phyloP scores from a whole-genome alignment of 2,113 vertebrate species.

The Poeciliopsis prolifica region DNA sequence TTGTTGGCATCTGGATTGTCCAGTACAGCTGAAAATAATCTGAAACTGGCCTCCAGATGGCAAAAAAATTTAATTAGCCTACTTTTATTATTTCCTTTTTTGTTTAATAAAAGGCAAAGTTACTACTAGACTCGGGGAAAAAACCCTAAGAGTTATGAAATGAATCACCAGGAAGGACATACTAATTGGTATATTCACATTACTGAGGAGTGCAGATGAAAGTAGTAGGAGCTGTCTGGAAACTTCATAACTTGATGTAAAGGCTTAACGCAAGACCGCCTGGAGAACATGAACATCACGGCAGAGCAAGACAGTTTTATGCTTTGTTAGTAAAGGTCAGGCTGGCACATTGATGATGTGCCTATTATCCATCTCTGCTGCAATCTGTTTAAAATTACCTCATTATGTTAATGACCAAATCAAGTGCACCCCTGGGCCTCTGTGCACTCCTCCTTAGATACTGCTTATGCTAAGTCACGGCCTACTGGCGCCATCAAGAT shows the following conservation, averaged over 20 bases:
- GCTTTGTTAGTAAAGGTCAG: conserved; percentile 79
- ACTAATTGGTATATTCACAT: conserved; percentile 12
- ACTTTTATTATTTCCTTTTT: too few relatives aligned
- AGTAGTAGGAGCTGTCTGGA: conserved; percentile 13
- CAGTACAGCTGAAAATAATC: too few relatives aligned
- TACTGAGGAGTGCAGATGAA: not conserved
- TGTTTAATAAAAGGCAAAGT: too few relatives aligned
- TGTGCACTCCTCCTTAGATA: conserved; percentile 58
- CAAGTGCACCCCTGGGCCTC: conserved; percentile 74
- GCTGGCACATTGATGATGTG: conserved; percentile 70
- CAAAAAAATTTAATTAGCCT: too few relatives aligned
- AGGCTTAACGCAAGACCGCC: conserved; percentile 20
- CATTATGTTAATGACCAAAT: conserved; percentile 80
- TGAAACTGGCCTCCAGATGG: too few relatives aligned
- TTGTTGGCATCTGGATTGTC: too few relatives aligned
- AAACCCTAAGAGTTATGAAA: not conserved
- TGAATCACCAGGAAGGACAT: not conserved
- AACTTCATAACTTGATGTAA: conserved; percentile 19
- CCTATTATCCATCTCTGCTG: conserved; percentile 76
- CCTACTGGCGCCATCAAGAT: conserved; percentile 45
- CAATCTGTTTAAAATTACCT: conserved; percentile 79
- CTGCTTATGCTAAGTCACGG: conserved; percentile 76
- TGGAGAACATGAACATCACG: conserved; percentile 42
- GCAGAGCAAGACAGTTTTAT: conserved; percentile 53
- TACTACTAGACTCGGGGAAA: too few relatives aligned